Evolutionary conservation across 2,113 vertebrate genomes (phyloP).

Genomic region (Festucalex cinctus): DNA sequence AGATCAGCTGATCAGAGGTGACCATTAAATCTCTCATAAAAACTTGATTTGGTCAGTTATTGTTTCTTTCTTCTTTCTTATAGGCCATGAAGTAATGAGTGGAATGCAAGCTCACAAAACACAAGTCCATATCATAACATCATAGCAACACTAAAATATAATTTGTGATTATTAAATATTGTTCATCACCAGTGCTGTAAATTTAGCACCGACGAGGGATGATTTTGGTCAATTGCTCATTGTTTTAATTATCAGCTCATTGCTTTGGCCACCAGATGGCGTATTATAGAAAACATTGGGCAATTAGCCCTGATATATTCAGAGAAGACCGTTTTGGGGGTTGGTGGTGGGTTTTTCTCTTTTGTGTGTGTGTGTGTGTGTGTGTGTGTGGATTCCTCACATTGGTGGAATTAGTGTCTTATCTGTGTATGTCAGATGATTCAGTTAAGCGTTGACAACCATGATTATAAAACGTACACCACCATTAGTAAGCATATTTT

Average conservation of each 20-base stretch:
- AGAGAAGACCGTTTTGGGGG: not conserved
- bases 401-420: too few relatives aligned
- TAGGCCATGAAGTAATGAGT: not conserved
- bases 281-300: not conserved
- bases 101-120: not conserved
- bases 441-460: slow-evolving; percentile 6
- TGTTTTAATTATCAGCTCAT: not conserved
- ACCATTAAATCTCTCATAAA: too few relatives aligned
- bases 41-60: too few relatives aligned
- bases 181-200: too few relatives aligned
- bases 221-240: too few relatives aligned
- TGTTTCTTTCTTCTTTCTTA: too few relatives aligned
- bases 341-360: not conserved
- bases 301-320: not conserved
- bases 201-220: too few relatives aligned
- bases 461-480: not conserved
- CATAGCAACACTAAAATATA: not conserved
- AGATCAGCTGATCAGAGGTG: too few relatives aligned
- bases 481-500: slow-evolving; percentile 9
- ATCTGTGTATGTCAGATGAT: not conserved
- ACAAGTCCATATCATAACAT: too few relatives aligned
- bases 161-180: not conserved
- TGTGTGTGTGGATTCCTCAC: not conserved
- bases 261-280: not conserved
- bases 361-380: too few relatives aligned